phyloP scores from a whole-genome alignment of 1,140 invertebrate genomes.

The Cyclargus thomasi region DNA sequence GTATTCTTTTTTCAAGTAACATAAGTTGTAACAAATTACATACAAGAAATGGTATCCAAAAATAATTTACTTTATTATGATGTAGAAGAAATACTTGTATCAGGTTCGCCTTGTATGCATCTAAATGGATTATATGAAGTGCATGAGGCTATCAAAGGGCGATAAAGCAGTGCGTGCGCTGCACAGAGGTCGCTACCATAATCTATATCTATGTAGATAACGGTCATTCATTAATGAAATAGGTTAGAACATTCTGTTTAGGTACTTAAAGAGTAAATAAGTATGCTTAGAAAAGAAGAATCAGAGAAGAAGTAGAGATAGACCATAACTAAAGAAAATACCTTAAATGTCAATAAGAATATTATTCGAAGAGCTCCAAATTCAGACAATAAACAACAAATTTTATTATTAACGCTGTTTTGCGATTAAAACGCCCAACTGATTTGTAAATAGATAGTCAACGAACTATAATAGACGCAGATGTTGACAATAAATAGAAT shows the following conservation, averaged over 20 bases:
- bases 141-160: constrained; percentile 49
- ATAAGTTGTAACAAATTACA: too few relatives aligned
- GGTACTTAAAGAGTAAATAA: background rate
- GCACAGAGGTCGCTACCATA: constrained; percentile 36
- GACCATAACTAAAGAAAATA: too few relatives aligned
- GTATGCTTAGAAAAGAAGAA: background rate
- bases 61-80: too few relatives aligned
- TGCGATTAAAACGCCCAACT: too few relatives aligned
- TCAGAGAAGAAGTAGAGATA: too few relatives aligned
- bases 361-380: too few relatives aligned
- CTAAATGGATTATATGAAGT: constrained; percentile 42
- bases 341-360: too few relatives aligned
- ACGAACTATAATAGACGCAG: background rate
- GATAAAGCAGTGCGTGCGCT: constrained; percentile 35
- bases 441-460: background rate
- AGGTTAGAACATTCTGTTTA: background rate
- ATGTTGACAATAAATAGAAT: constrained; percentile 8
- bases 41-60: too few relatives aligned
- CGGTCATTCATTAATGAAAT: background rate
- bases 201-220: background rate
- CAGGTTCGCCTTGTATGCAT: constrained; percentile 31
- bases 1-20: too few relatives aligned
- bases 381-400: too few relatives aligned
- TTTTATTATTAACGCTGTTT: too few relatives aligned
- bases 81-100: background rate